Percentiles rank a stretch among this genome's conserved stretches.
These are phyloP conservation scores for Hemithea aestivaria DNA, from an alignment of 2,888 invertebrate genomes.

Conservation along the genomic window DNA sequence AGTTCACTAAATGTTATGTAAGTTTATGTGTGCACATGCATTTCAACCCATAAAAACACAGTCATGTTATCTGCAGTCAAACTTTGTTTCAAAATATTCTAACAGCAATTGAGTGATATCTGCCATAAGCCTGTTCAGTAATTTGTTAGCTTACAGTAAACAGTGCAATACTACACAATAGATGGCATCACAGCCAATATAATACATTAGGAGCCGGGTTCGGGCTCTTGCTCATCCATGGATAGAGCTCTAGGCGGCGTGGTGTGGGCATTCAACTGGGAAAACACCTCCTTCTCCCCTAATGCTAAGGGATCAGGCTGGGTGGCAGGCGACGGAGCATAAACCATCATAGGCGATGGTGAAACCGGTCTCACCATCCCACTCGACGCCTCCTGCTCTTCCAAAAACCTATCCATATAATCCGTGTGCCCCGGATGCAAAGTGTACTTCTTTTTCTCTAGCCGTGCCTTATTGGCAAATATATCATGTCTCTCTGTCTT, in stretches of 20 bases:
- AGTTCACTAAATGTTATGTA: too few species aligned
- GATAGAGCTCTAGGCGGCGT: constrained; percentile 59
- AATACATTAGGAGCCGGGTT: constrained; percentile 63
- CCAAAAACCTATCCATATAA: constrained; percentile 95
- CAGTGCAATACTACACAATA: constrained; percentile 49
- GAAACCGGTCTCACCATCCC: constrained; percentile 77
- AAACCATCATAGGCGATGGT: constrained; percentile 82
- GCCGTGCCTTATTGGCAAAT: constrained; percentile 90
- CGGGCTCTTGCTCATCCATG: constrained; percentile 67
- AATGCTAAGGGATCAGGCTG: constrained; percentile 71
- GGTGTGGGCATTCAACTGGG: constrained; percentile 62
- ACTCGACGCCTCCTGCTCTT: constrained; percentile 89
- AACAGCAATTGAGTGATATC: too few species aligned
- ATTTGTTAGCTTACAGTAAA: constrained; percentile 35
- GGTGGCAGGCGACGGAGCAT: constrained; percentile 60
- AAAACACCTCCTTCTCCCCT: constrained; percentile 73
- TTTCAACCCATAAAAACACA: too few species aligned
- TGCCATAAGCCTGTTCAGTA: constrained; percentile 9
- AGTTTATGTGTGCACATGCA: too few species aligned
- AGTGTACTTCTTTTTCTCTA: constrained; percentile 95
- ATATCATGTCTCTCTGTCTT: constrained; percentile 98
- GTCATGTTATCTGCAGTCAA: too few species aligned
- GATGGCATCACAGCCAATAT: constrained; percentile 43
- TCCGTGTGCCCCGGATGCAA: constrained; percentile 95
- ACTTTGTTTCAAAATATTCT: too few species aligned